Evolutionary conservation across 1,140 invertebrate species (phyloP).

Genomic region (Sitophilus oryzae): DNA sequence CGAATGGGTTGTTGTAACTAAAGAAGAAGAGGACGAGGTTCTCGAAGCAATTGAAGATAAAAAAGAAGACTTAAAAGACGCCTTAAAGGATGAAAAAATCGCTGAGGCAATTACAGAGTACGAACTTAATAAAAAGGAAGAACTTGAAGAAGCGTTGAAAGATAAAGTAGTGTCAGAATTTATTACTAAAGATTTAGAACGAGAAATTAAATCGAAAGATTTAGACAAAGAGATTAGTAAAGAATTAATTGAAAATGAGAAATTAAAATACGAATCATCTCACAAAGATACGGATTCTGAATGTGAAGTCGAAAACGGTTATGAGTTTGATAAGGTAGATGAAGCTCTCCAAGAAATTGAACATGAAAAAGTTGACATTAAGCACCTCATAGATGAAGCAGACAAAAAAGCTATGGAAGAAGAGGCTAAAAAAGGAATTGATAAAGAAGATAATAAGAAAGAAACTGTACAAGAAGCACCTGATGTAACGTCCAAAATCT

Average conservation of each 20-base stretch:
- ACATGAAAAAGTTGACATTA: conserved; percentile 24
- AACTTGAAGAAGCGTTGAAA: not conserved
- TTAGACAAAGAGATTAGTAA: conserved; percentile 6
- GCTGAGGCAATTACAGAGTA: not conserved
- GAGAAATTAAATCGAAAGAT: no score
- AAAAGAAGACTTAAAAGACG: conserved; percentile 1
- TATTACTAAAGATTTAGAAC: no score
- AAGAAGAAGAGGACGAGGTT: conserved; percentile 18
- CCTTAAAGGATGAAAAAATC: not conserved
- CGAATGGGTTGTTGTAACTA: conserved; percentile 16
- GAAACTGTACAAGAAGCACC: conserved; percentile 3
- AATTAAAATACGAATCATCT: not conserved
- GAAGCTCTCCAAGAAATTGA: conserved; percentile 14
- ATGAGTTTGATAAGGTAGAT: conserved; percentile 17
- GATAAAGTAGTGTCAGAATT: no score
- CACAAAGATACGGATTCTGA: conserved; percentile 8
- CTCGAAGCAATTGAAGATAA: conserved; percentile 2
- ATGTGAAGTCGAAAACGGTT: conserved; percentile 3
- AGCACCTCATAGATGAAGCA: conserved; percentile 15
- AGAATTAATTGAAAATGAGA: not conserved
- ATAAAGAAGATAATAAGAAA: conserved; percentile 18
- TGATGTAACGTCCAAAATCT: conserved; percentile 9
- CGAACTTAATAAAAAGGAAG: not conserved
- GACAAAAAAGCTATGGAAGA: conserved; percentile 10
- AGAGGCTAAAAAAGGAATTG: conserved; percentile 7